phyloP scores from a whole-genome alignment of 2,797 vertebrate genomes.

The Kryptopterus vitreolus region DNA sequence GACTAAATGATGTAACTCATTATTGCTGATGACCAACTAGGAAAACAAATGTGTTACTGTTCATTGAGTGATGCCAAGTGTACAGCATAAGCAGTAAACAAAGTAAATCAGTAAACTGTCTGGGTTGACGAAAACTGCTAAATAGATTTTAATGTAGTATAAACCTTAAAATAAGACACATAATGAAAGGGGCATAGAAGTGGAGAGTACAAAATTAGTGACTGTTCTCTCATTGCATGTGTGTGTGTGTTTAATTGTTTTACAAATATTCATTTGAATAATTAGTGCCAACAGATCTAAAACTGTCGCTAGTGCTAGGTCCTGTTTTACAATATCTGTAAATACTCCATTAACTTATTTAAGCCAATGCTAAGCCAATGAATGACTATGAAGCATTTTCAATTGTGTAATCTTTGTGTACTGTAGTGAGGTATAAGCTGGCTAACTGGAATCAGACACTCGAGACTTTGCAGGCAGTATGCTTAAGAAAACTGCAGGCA shows the following conservation, averaged over 20 bases:
- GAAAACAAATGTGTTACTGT: neutral
- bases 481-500: conserved; percentile 32
- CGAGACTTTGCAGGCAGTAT: conserved; percentile 13
- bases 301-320: neutral
- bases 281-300: neutral
- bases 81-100: neutral
- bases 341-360: neutral
- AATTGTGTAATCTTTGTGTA: conserved; percentile 17
- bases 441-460: conserved; percentile 25
- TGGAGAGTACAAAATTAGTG: neutral
- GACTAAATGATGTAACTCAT: no score
- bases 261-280: neutral
- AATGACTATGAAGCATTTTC: neutral
- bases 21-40: no score
- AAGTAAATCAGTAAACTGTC: neutral
- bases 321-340: no score
- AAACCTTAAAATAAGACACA: neutral
- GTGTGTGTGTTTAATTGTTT: neutral
- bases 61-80: neutral
- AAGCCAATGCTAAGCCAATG: neutral
- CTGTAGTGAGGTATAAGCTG: conserved; percentile 18
- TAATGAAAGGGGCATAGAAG: no score
- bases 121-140: neutral
- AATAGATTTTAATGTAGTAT: neutral
- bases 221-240: neutral